Evolutionary conservation across 1,140 invertebrate species (phyloP), one percentile per base, ranked within the genome.

Genomic region (Steinernema feltiae): DNA sequence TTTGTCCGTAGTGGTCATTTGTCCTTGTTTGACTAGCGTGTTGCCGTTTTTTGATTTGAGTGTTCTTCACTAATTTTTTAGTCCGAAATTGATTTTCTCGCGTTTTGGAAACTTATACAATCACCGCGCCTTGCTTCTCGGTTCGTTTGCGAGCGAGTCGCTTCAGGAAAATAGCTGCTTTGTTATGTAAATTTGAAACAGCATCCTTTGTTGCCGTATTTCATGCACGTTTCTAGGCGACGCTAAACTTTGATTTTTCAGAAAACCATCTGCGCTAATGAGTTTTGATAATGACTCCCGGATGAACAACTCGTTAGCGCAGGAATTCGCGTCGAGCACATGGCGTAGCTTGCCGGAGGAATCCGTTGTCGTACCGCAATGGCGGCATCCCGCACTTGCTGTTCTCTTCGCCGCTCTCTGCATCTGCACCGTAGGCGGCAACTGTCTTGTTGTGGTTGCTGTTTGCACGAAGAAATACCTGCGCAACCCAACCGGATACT

Each of bases 391-490:
- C 0, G n/a, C 83, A 21, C 31, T 83, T 24, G 79, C 81, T 2
- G 30, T 83, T n/a, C 31, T 83, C 7, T 72, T 83, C 30, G 32
- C 74, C 30, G 27, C 29, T 41, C 71, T 85, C 46, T 85, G 84
- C 72, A 29, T 85, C 32, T 27, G 84, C 27, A 85, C 84, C 27
- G 74, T 86, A 21, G 72, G 80, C 29, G 84, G 84, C 15, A 85
- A 85, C 74, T 82, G 81, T 77, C 69, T 85, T 18, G 84, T 85
- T 63, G 85, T 85, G 24, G 27, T 83, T n/a, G 84, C 84, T 21
- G 84, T 85, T 21, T 86, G 82, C 70, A 85, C 85, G 21, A 85
- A 85, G 70, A 83, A 81, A 71, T 85, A 85, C 75, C 71, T 85
- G 7, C 71, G 85, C 24, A 85, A 85, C 76, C 84, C 84, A 1